A percentile compares a stretch with the other conserved stretches of the same genome.
Conservation (phyloP, 2,888 invertebrate species). For the Proisotoma minuta region DNA sequence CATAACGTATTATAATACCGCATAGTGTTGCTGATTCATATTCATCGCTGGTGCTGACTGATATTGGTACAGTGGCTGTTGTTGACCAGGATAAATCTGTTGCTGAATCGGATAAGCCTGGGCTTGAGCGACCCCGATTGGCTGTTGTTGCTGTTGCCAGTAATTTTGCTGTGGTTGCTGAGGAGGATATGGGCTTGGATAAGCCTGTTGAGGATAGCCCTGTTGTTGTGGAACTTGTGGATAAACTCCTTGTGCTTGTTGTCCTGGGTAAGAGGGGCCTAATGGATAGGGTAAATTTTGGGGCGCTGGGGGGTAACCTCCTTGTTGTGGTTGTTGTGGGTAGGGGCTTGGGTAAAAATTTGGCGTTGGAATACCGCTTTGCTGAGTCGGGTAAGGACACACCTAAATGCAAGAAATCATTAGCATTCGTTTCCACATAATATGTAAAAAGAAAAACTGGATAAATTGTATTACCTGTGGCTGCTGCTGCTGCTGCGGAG, state of each 20-base stretch:
- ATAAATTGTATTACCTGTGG: no score
- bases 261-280: slow-evolving; percentile 6
- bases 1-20: slow-evolving; percentile 1
- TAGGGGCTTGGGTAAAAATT: neutral
- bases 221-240: slow-evolving; percentile 8
- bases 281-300: no score
- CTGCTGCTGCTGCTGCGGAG: no score
- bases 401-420: slow-evolving; percentile 59
- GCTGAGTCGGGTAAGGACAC: neutral
- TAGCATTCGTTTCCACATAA: no score
- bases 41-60: slow-evolving; percentile 8
- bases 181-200: slow-evolving; percentile 5
- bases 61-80: slow-evolving; percentile 3
- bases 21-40: slow-evolving; percentile 19
- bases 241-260: slow-evolving; percentile 7
- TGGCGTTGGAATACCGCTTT: neutral
- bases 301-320: neutral
- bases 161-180: slow-evolving; percentile 10
- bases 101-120: slow-evolving; percentile 10
- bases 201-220: neutral
- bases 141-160: slow-evolving; percentile 7
- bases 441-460: slow-evolving; percentile 20
- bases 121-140: no score
- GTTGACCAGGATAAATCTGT: slow-evolving; percentile 7
- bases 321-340: slow-evolving; percentile 5